A percentile compares a stretch with the other conserved stretches of the same genome.
phyloP scores from a whole-genome alignment of 2,113 vertebrate genomes.

The rat (Rattus norvegicus) region DNA sequence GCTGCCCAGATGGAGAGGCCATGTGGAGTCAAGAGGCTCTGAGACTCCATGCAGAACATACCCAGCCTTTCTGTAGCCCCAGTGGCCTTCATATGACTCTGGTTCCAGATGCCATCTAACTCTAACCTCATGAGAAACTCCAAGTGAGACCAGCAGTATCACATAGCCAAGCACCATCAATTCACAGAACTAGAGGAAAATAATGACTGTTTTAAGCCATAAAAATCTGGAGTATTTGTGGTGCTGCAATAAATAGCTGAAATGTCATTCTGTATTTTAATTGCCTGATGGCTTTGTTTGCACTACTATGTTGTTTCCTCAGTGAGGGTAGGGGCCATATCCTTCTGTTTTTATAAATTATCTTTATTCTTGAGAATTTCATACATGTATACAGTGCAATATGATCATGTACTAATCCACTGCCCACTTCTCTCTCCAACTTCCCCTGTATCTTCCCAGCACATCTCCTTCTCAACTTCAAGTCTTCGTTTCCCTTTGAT shows the following conservation, averaged over 20 bases:
- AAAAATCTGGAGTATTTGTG: constrained; percentile 39
- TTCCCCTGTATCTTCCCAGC: not conserved
- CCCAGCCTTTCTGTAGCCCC: not conserved
- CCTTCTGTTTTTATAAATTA: not conserved
- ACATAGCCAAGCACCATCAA: constrained; percentile 50
- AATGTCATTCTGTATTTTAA: constrained; percentile 49
- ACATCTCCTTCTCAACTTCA: not conserved
- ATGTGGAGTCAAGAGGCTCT: not conserved
- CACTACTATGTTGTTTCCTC: constrained; percentile 39
- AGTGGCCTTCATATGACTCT: not conserved
- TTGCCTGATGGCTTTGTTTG: constrained; percentile 15
- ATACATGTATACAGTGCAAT: not conserved
- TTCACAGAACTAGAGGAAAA: constrained; percentile 18
- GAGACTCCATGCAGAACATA: not conserved
- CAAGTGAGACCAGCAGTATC: constrained; percentile 38
- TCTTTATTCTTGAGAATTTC: not conserved
- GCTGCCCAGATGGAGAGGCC: not conserved
- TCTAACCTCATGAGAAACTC: not conserved
- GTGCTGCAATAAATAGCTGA: constrained; percentile 16
- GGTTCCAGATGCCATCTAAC: not conserved
- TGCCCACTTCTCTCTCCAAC: not conserved
- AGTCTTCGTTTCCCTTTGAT: not conserved
- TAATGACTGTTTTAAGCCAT: constrained; percentile 42
- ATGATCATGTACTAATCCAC: not conserved
- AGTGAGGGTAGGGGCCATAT: not conserved